phyloP scores from a whole-genome alignment of 2,113 vertebrate species.

The Crotophaga sulcirostris region DNA sequence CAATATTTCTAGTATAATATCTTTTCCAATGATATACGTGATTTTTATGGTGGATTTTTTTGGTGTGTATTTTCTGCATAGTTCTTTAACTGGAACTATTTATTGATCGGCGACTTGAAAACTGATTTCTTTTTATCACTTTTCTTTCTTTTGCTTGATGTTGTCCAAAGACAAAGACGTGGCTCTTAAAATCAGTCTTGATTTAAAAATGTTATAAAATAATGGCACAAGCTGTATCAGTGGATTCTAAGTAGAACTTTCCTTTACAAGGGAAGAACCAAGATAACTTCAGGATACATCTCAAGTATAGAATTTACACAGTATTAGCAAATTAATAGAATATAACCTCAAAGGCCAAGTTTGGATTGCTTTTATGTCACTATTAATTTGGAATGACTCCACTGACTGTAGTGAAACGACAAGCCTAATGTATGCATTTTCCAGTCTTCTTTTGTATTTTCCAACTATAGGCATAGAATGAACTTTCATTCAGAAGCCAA shows the following conservation, averaged over 20 bases:
- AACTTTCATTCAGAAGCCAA: conserved; percentile 21
- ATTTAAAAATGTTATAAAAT: neutral
- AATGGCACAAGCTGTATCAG: neutral
- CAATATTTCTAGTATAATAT: neutral
- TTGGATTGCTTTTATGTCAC: neutral
- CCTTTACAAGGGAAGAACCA: neutral
- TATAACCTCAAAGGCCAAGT: neutral
- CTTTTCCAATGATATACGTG: neutral
- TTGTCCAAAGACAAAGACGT: neutral
- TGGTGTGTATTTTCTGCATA: neutral
- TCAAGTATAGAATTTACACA: neutral
- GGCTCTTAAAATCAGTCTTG: neutral
- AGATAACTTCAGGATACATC: neutral
- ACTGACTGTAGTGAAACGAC: neutral
- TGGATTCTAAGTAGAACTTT: neutral
- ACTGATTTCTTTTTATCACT: neutral
- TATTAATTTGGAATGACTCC: neutral
- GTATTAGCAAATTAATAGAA: conserved; percentile 31
- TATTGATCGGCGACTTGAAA: neutral
- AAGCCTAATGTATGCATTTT: neutral
- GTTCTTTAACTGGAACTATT: neutral
- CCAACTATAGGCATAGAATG: neutral
- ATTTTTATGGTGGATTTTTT: neutral
- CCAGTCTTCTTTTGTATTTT: neutral
- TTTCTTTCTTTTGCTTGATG: neutral